Percentiles rank a stretch among this genome's conserved stretches.
phyloP scores from a whole-genome alignment of 2,113 vertebrate species.

The Onychostruthus taczanowskii region DNA sequence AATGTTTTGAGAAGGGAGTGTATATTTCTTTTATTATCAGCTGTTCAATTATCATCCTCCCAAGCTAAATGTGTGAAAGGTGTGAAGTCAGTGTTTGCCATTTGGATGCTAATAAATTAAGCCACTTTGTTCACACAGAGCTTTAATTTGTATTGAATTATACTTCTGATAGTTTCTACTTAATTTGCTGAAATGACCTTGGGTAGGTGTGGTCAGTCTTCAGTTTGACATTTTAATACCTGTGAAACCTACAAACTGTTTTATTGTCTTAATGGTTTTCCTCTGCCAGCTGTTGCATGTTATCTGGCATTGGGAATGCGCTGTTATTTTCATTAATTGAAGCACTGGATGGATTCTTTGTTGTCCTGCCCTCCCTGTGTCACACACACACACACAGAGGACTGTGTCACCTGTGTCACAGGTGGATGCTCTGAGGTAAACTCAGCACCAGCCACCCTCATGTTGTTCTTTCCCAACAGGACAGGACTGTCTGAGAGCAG shows the following conservation, averaged over 20 bases:
- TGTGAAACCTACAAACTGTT: neutral
- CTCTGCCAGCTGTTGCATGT: neutral
- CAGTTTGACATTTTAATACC: neutral
- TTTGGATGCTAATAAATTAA: neutral
- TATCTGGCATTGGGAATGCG: neutral
- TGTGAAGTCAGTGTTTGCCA: neutral
- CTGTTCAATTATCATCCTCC: neutral
- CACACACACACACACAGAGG: neutral
- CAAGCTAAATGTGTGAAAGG: neutral
- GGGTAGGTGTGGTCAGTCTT: neutral
- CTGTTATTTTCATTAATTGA: neutral
- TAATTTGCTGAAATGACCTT: neutral
- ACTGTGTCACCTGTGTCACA: neutral
- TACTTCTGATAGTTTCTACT: neutral
- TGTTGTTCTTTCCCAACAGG: neutral
- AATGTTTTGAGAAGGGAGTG: neutral
- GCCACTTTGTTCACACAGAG: neutral
- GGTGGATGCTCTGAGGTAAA: neutral
- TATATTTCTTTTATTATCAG: neutral
- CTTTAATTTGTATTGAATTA: neutral
- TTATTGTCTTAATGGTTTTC: neutral
- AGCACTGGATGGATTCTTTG: neutral
- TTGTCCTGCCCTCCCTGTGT: neutral
- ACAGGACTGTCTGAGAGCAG: neutral
- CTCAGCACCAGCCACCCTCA: neutral